These are phyloP conservation scores for Caretta caretta DNA, from an alignment of 2,113 vertebrate species.

Conservation along the genomic window DNA sequence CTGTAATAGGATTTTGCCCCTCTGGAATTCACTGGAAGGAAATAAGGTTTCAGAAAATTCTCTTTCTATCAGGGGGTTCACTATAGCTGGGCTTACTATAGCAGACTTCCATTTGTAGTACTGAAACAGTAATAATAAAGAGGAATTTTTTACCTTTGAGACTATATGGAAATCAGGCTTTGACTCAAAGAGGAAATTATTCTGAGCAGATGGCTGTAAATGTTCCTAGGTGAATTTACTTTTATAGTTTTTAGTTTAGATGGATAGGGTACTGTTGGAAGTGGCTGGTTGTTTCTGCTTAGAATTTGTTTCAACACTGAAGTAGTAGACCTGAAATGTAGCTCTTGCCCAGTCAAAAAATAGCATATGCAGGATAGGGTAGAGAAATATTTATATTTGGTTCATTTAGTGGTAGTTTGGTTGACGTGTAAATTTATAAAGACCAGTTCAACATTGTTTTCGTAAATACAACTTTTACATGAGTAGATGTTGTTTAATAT, in stretches of 20 bases:
- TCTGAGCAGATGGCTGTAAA: conserved; percentile 73
- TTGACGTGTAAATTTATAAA: background rate
- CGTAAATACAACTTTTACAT: background rate
- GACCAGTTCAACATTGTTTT: background rate
- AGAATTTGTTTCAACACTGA: conserved; percentile 39
- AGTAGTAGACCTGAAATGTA: conserved; percentile 2
- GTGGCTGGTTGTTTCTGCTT: conserved; percentile 58
- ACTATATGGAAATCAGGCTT: conserved; percentile 63
- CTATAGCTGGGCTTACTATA: conserved; percentile 25
- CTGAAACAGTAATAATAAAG: conserved; percentile 56
- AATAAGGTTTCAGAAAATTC: conserved; percentile 60
- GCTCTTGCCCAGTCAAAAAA: conserved; percentile 37
- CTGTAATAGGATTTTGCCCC: conserved; percentile 70
- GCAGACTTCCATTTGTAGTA: conserved; percentile 43
- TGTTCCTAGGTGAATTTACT: conserved; percentile 68
- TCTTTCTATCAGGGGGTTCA: conserved; percentile 51
- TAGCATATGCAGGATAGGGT: accelerated
- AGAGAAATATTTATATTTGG: background rate
- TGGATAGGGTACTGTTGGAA: conserved; percentile 31
- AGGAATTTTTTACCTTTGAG: conserved; percentile 68
- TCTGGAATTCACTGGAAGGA: conserved; percentile 64
- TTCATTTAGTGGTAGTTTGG: background rate
- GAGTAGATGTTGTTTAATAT: background rate
- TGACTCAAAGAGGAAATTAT: conserved; percentile 63
- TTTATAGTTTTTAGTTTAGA: conserved; percentile 48